These are phyloP conservation scores for Panthera leo DNA, from an alignment of 2,113 vertebrate species.

Conservation along the genomic window DNA sequence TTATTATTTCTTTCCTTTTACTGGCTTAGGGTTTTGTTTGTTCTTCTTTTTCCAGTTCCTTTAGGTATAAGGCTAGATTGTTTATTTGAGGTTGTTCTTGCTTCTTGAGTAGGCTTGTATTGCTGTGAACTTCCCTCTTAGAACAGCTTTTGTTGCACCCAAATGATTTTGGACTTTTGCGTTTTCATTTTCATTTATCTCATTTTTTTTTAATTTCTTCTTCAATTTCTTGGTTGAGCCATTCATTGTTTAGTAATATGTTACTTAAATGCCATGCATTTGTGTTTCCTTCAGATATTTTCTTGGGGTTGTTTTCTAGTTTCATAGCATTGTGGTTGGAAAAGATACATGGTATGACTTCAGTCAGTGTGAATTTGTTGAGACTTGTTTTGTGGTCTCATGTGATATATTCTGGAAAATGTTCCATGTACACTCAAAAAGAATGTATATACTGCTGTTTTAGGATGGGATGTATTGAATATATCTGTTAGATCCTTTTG, in stretches of 20 bases:
- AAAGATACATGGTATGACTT: neutral
- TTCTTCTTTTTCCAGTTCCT: neutral
- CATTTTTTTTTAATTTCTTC: neutral
- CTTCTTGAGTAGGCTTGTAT: neutral
- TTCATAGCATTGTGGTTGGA: neutral
- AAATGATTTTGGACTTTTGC: neutral
- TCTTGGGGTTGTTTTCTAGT: neutral
- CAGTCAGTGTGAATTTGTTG: neutral
- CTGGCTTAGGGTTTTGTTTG: neutral
- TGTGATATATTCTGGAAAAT: neutral
- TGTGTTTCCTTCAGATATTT: neutral
- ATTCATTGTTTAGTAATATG: neutral
- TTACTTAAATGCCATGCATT: neutral
- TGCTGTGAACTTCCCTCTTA: neutral
- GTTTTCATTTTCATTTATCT: neutral
- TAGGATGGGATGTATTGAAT: neutral
- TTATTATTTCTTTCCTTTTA: neutral
- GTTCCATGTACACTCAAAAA: neutral
- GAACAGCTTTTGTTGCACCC: neutral
- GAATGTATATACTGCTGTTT: neutral
- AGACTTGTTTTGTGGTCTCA: neutral
- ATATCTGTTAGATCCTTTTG: neutral
- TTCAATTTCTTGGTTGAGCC: neutral
- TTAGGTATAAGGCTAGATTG: neutral
- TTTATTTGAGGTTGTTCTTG: neutral